Percentiles rank a stretch among this genome's conserved stretches.
Conservation (phyloP, 2,113 vertebrate species). For the Dipodomys merriami region DNA sequence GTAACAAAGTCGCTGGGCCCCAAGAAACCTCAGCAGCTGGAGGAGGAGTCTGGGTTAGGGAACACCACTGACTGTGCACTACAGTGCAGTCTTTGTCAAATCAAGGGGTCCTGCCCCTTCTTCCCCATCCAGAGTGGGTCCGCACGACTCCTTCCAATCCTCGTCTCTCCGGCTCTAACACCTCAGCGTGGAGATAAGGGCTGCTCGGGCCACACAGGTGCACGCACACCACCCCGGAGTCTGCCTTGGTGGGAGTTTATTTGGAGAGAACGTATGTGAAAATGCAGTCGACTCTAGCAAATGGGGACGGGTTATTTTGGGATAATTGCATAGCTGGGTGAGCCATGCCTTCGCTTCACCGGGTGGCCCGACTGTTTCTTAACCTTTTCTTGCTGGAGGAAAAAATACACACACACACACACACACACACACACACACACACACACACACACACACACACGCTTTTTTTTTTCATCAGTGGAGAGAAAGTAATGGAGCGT, state of each 20-base stretch:
- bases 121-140: too few species aligned
- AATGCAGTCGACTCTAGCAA: conserved; percentile 67
- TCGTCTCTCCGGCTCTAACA: conserved; percentile 5
- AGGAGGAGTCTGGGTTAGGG: not conserved
- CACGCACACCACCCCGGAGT: conserved; percentile 2
- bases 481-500: conserved; percentile 60
- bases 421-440: too few species aligned
- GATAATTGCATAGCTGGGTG: conserved; percentile 73
- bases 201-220: not conserved
- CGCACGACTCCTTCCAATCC: not conserved
- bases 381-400: conserved; percentile 57
- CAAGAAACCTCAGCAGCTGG: not conserved
- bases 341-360: conserved; percentile 30
- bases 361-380: conserved; percentile 60
- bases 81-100: not conserved
- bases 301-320: conserved; percentile 70
- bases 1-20: not conserved
- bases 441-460: too few species aligned
- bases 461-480: not conserved
- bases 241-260: conserved; percentile 66
- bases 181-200: not conserved
- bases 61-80: not conserved
- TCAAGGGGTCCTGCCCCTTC: too few species aligned
- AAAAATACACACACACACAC: not conserved
- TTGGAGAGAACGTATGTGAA: conserved; percentile 75